Percentiles rank a stretch among this genome's conserved stretches.
phyloP scores from a whole-genome alignment of 2,888 invertebrate genomes.

The Rhagonycha fulva region DNA sequence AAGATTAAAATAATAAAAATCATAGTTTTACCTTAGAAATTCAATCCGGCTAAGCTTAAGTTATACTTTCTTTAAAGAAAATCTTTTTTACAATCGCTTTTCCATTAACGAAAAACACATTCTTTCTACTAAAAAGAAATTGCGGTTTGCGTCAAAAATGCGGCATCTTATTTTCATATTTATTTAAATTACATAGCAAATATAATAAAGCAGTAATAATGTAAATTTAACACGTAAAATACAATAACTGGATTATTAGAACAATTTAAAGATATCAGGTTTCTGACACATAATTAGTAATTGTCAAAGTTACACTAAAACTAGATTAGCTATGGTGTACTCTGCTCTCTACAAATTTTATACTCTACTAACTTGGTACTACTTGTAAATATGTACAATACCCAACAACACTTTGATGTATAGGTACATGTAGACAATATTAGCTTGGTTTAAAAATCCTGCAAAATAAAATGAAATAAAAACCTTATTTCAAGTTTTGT shows the following conservation, averaged over 20 bases:
- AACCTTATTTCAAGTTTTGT: not conserved
- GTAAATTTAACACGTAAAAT: not conserved
- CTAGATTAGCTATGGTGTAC: not conserved
- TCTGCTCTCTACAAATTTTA: not conserved
- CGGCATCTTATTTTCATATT: not conserved
- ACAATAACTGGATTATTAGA: not conserved
- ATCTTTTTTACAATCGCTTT: not conserved
- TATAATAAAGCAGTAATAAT: not conserved
- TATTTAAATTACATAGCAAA: not conserved
- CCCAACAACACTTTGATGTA: no score
- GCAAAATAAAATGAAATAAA: not conserved
- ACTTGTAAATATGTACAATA: not conserved
- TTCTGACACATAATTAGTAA: constrained; percentile 1
- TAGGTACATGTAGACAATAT: not conserved
- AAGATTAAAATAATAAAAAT: not conserved
- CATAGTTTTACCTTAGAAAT: not conserved
- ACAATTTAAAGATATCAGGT: not conserved
- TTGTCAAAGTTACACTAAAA: constrained; percentile 1
- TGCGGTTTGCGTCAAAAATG: not conserved
- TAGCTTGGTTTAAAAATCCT: not conserved
- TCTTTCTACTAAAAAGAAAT: not conserved
- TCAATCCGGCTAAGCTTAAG: not conserved
- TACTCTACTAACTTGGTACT: not conserved
- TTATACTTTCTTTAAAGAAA: not conserved
- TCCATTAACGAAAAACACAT: not conserved